Conservation (phyloP, 2,888 invertebrate species). For the Caenorhabditis angaria region DNA sequence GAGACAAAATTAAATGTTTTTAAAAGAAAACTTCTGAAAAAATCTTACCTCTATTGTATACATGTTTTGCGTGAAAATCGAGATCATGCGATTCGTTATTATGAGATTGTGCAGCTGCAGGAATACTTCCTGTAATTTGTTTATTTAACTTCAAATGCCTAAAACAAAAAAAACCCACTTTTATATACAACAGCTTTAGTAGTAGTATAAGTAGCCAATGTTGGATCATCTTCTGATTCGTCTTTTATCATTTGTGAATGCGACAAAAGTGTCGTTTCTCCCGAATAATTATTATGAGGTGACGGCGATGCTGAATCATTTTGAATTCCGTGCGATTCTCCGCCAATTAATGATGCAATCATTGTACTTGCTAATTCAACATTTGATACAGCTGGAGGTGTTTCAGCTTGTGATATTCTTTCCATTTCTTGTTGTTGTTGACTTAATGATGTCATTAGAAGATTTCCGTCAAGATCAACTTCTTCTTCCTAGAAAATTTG, state of each 20-base stretch:
- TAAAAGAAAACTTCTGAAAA: no score
- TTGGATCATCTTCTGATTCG: constrained; percentile 36
- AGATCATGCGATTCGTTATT: background rate
- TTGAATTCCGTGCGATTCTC: constrained; percentile 21
- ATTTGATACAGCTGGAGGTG: constrained; percentile 66
- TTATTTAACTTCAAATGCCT: no score
- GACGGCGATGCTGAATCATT: constrained; percentile 32
- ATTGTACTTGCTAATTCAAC: constrained; percentile 62
- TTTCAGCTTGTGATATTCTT: constrained; percentile 61
- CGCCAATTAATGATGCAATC: constrained; percentile 61
- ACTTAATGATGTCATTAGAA: constrained; percentile 23
- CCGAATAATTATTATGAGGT: constrained; percentile 37
- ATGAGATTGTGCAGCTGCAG: background rate
- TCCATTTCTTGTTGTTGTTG: constrained; percentile 58
- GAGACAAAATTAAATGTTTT: no score
- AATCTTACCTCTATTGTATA: background rate
- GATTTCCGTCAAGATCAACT: constrained; percentile 25
- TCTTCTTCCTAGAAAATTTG: constrained; percentile 19
- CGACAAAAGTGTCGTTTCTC: constrained; percentile 29
- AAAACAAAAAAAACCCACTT: background rate
- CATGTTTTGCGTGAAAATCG: constrained; percentile 9
- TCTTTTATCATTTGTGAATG: constrained; percentile 41
- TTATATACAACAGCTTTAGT: background rate
- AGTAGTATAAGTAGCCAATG: constrained; percentile 2
- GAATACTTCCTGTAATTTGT: background rate